phyloP scores from a whole-genome alignment of 2,113 vertebrate species.

The Myrmecophaga tridactyla region DNA sequence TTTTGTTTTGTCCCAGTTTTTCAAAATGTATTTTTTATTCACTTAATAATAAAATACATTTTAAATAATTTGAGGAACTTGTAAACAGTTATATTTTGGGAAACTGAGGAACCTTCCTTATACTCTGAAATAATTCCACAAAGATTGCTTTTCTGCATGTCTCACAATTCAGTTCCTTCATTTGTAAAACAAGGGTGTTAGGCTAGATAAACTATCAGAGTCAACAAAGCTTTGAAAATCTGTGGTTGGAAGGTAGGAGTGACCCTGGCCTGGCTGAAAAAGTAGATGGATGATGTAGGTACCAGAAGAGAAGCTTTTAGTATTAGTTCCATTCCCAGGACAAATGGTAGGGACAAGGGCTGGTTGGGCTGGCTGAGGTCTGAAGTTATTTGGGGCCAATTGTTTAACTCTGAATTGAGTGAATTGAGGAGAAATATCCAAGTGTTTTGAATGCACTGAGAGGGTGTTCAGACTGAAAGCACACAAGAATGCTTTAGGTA shows the following conservation, averaged over 20 bases:
- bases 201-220: no score
- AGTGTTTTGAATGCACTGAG: not conserved
- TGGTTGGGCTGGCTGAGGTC: not conserved
- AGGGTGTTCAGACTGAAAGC: not conserved
- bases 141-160: no score
- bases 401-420: not conserved
- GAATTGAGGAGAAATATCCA: not conserved
- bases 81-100: no score
- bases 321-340: not conserved
- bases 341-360: not conserved
- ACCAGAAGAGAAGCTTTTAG: not conserved
- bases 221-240: no score
- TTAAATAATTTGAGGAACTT: no score
- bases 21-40: no score
- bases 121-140: no score
- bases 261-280: not conserved
- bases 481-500: not conserved
- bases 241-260: not conserved
- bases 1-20: no score
- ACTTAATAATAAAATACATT: no score
- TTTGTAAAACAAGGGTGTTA: no score
- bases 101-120: no score
- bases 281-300: not conserved
- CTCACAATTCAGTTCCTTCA: no score
- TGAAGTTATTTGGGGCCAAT: not conserved